Base-by-base conservation (phyloP, 2,888 invertebrate genomes). In the Xestoiulus laeticollis region DNA sequence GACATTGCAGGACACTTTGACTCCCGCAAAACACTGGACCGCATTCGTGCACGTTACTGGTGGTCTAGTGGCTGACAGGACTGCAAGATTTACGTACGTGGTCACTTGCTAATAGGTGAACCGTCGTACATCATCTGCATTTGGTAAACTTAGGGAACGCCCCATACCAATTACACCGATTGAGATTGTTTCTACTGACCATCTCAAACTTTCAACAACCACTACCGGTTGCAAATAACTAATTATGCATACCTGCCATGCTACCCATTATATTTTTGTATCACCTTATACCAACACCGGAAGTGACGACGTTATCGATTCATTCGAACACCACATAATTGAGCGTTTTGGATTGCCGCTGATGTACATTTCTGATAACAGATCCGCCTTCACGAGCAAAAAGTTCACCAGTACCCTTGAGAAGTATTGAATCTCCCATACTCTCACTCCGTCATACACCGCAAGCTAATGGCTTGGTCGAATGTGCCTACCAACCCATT, bases 401-500 rank as follows among this genome's bases (percentile, higher is more conserved):
- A 59, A 59, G 59, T 59, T 59, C n/a, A n/a, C n/a, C n/a, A n/a
- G n/a, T n/a, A n/a, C 59, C 3, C 59, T 19, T 0, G n/a, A 3
- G 5, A 59, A 59, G 26, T 53, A 48, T 59, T 14, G 59, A 1
- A 86, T 26, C 26, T 5, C 1, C n/a, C 84, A 83, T 8, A 1
- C 38, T 1, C 16, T 38, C 14, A 33, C 30, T 1, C 84, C 86
- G 59, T 53, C 53, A 86, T 19, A 53, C 53, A 10, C 86, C 86
- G 3, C 53, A 44, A 12, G 44, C 85, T 44, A 38, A 85, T 22
- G 48, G 48, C 12, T 12, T 85, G 22, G 48, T 85, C 5, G 26
- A 85, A 85, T 48, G 85, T 26, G 85, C 48, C 8, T 48, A 85
- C 26, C 48, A 48, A 12, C 44, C 85, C 1, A 38, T 85, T 26